A percentile compares a stretch with the other conserved stretches of the same genome.
These are phyloP conservation scores for Heliconius sara DNA, from an alignment of 2,888 invertebrate species.

Conservation along the genomic window DNA sequence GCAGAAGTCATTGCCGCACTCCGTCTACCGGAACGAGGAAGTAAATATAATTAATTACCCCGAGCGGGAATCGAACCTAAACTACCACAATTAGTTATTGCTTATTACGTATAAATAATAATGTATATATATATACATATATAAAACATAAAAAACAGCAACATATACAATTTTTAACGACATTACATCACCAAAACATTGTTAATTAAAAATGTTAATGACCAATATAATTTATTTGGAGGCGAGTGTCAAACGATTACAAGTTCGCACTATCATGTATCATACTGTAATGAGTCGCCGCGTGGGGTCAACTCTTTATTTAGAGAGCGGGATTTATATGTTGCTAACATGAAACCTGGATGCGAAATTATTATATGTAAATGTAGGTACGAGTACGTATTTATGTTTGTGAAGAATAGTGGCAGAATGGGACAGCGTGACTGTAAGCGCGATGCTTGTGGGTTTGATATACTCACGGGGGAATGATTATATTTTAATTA, in stretches of 20 bases:
- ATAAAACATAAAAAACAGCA: background rate
- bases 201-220: conserved; percentile 34
- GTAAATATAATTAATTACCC: too few relatives aligned
- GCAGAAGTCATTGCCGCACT: too few relatives aligned
- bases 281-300: conserved; percentile 75
- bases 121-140: too few relatives aligned
- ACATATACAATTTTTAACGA: conserved; percentile 2
- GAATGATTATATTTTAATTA: too few relatives aligned
- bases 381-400: too few relatives aligned
- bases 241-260: conserved; percentile 31
- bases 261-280: conserved; percentile 64
- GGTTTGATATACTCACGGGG: background rate
- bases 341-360: conserved; percentile 64
- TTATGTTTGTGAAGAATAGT: background rate
- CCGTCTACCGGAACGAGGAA: too few relatives aligned
- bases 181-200: conserved; percentile 22
- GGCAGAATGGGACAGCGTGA: background rate
- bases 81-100: too few relatives aligned
- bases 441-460: background rate
- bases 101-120: too few relatives aligned
- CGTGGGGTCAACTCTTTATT: conserved; percentile 75
- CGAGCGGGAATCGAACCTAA: background rate
- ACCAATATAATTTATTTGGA: conserved; percentile 34
- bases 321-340: conserved; percentile 73
- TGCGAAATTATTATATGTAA: background rate